Evolutionary conservation across 1,140 invertebrate species (phyloP).

Genomic region (Fragariocoptes setiger): DNA sequence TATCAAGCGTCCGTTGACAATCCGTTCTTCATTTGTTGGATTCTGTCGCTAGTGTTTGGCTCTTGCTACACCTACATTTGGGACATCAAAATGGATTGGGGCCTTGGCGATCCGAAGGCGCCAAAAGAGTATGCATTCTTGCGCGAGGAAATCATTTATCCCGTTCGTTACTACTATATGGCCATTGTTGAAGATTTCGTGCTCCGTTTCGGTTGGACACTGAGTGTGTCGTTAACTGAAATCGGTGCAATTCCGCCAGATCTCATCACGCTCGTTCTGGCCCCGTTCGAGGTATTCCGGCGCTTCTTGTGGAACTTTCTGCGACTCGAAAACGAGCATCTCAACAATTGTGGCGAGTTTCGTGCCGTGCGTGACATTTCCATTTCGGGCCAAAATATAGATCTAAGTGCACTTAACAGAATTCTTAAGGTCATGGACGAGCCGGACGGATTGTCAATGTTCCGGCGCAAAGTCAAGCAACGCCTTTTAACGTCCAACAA

Average conservation of each 20-base stretch:
- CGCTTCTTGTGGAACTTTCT: slow-evolving; percentile 98
- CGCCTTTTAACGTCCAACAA: not conserved
- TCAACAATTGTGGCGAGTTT: slow-evolving; percentile 98
- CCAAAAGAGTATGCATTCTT: slow-evolving; percentile 34
- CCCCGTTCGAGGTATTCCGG: slow-evolving; percentile 71
- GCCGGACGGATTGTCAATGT: slow-evolving; percentile 26
- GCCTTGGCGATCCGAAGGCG: slow-evolving; percentile 54
- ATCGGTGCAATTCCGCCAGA: slow-evolving; percentile 41
- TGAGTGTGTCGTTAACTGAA: slow-evolving; percentile 53
- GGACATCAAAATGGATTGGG: slow-evolving; percentile 97
- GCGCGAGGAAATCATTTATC: slow-evolving; percentile 30
- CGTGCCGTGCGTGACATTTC: slow-evolving; percentile 89
- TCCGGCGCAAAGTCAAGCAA: not conserved
- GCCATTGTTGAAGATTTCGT: slow-evolving; percentile 81
- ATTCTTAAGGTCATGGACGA: slow-evolving; percentile 88
- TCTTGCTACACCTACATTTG: slow-evolving; percentile 59
- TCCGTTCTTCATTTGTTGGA: slow-evolving; percentile 47
- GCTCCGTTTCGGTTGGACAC: slow-evolving; percentile 60
- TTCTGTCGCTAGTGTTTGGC: slow-evolving; percentile 34
- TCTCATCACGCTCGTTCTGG: slow-evolving; percentile 52
- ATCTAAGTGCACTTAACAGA: slow-evolving; percentile 58
- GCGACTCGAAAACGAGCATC: slow-evolving; percentile 89
- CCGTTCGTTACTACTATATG: slow-evolving; percentile 61
- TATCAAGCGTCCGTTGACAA: slow-evolving; percentile 18
- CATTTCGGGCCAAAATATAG: slow-evolving; percentile 49